Percentiles rank a stretch among this genome's conserved stretches.
Evolutionary conservation across 2,888 invertebrate genomes (phyloP).

Genomic region (Erebia palarica): DNA sequence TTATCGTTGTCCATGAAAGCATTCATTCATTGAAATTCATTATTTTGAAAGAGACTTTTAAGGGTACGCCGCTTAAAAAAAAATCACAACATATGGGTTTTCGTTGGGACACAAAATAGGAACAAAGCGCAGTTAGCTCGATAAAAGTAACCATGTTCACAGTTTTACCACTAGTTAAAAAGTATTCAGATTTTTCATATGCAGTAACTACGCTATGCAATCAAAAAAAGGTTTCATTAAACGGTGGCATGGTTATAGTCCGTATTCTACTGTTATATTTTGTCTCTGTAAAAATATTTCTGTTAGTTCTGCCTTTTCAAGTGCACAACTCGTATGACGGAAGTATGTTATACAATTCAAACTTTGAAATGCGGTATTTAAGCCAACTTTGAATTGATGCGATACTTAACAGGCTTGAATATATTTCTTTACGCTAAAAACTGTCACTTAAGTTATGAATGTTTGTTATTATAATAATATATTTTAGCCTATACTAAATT

Average conservation of each 20-base stretch:
- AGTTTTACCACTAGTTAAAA: constrained; percentile 28
- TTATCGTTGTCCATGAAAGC: not conserved
- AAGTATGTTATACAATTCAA: not conserved
- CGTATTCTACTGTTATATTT: constrained; percentile 1
- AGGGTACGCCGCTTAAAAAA: not conserved
- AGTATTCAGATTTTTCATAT: constrained; percentile 22
- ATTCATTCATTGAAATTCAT: not conserved
- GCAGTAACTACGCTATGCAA: constrained; percentile 21
- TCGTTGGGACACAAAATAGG: constrained; percentile 3
- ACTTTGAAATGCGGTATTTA: constrained; percentile 1
- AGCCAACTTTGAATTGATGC: not conserved
- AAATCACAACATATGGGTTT: not conserved
- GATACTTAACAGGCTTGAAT: not conserved
- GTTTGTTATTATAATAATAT: too few relatives aligned
- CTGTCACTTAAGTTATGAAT: too few relatives aligned
- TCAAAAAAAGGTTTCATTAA: constrained; percentile 22
- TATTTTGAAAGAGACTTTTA: not conserved
- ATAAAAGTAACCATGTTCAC: constrained; percentile 16
- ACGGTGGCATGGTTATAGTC: not conserved
- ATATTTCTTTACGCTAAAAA: not conserved
- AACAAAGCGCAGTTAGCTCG: constrained; percentile 11
- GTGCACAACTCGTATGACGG: not conserved
- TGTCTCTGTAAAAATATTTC: constrained; percentile 10
- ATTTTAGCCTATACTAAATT: too few relatives aligned
- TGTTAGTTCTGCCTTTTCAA: constrained; percentile 5